These are phyloP conservation scores for Calameuta pallipes DNA, from an alignment of 2,888 invertebrate genomes.

Conservation along the genomic window DNA sequence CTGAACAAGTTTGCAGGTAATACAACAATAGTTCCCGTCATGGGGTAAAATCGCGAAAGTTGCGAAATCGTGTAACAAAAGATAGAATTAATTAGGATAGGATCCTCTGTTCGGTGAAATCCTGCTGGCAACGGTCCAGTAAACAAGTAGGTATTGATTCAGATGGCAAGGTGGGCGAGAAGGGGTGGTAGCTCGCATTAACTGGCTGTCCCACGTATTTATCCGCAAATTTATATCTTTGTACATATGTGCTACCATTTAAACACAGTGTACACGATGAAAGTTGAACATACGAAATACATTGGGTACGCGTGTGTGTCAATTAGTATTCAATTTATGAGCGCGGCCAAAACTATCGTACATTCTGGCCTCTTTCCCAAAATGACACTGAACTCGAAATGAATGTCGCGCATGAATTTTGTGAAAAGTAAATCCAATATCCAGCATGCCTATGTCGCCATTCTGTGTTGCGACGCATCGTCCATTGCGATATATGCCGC, in stretches of 20 bases:
- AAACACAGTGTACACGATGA: constrained; percentile 43
- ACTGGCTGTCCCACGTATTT: constrained; percentile 56
- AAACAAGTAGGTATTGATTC: constrained; percentile 61
- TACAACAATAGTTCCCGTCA: neutral
- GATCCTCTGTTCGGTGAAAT: constrained; percentile 50
- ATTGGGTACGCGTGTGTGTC: constrained; percentile 44
- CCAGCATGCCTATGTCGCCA: neutral
- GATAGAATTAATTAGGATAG: constrained; percentile 57
- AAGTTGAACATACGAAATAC: constrained; percentile 54
- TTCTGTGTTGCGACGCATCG: neutral
- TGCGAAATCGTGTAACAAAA: constrained; percentile 48
- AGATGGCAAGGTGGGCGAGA: constrained; percentile 43
- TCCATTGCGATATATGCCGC: neutral
- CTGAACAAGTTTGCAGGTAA: neutral
- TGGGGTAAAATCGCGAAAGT: constrained; percentile 24
- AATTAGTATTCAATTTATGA: constrained; percentile 58
- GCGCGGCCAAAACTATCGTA: constrained; percentile 12
- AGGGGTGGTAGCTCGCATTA: constrained; percentile 41
- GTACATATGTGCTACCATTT: constrained; percentile 52
- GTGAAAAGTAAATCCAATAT: constrained; percentile 37
- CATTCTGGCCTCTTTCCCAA: neutral
- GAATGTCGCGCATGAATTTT: constrained; percentile 33
- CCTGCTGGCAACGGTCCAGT: constrained; percentile 57
- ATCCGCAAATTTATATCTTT: constrained; percentile 57
- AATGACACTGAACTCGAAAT: constrained; percentile 25